A percentile compares a stretch with the other conserved stretches of the same genome.
Evolutionary conservation across 2,797 vertebrate species (phyloP).

Genomic region (Mus minutoides): DNA sequence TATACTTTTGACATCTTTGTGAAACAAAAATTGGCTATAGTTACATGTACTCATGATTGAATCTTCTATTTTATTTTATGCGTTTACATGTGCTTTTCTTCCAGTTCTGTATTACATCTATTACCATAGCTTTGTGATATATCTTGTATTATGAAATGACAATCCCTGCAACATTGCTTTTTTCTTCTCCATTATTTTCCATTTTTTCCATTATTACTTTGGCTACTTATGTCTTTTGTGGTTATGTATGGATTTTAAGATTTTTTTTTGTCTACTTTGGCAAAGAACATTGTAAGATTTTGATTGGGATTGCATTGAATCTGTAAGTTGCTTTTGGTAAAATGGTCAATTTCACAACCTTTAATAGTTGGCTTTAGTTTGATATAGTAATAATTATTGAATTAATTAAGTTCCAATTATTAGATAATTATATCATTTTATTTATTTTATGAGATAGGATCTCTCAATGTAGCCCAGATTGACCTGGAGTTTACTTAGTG

Average conservation of each 20-base stretch:
- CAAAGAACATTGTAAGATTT: not conserved
- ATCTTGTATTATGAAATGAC: not conserved
- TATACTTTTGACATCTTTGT: not conserved
- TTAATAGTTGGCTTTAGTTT: not conserved
- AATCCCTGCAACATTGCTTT: not conserved
- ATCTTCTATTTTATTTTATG: not conserved
- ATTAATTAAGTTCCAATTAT: not conserved
- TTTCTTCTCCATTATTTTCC: not conserved
- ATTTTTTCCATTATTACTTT: not conserved
- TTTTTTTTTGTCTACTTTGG: not conserved
- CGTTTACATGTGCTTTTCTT: not conserved
- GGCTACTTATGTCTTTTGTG: not conserved
- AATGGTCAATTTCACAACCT: not conserved
- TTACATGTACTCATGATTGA: not conserved
- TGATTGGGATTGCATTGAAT: not conserved
- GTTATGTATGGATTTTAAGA: not conserved
- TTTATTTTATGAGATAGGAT: not conserved
- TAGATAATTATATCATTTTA: not conserved
- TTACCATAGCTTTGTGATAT: not conserved
- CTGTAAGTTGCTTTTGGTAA: not conserved
- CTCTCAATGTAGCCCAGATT: not conserved
- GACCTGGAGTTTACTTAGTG: not conserved
- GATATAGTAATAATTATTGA: not conserved
- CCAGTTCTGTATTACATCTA: not conserved
- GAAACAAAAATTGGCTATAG: not conserved